Base-by-base conservation (phyloP, 1,140 invertebrate species). In the Apolygus lucorum region DNA sequence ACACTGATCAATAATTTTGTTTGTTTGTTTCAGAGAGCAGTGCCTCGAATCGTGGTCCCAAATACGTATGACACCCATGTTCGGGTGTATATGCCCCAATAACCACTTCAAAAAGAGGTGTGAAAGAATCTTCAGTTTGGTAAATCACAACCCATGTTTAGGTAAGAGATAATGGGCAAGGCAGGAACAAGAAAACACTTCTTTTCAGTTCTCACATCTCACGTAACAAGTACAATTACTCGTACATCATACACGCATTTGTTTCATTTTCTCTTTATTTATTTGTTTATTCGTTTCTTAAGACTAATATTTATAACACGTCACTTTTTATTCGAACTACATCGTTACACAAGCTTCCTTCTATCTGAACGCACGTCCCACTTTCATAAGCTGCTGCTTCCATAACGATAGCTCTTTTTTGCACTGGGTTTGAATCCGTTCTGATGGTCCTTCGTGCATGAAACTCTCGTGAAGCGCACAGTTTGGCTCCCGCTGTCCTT, bases 111-210 rank as follows among this genome's bases (percentile, higher is more conserved):
- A 92, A 84, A 89, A 88, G 74, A 85, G 88, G 73, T 93, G 92
- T 80, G 90, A 94, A 78, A 82, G 87, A 74, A 90, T 93, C 78
- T 93, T 92, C 81, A 85, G 85, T 70, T 85, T 88, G 76, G 89
- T 93, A 76, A 92, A 94, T 83, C 89, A 92, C 80, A 93, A 94
- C 82, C 90, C 91, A 21, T 94, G 92, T 80, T 87, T 93, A 76
- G 90, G 92, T 94, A 85, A 92, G 90, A 89, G 24, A 63, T 2
- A 63, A 14, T 25, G 21, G 21, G 54, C 26, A 14, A 25, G 34
- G 34, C 34, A 49, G 17, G 34, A 49, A 49, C 17, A 63, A 63
- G 24, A 63, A 26, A 49, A 49, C 34, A 49, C 34, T 49, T 17
- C 34, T 8, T 49, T 49, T 49, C 34, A 49, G 34, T 49, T 49